phyloP scores from a whole-genome alignment of 2,888 invertebrate genomes.

The Mythimna albipuncta region DNA sequence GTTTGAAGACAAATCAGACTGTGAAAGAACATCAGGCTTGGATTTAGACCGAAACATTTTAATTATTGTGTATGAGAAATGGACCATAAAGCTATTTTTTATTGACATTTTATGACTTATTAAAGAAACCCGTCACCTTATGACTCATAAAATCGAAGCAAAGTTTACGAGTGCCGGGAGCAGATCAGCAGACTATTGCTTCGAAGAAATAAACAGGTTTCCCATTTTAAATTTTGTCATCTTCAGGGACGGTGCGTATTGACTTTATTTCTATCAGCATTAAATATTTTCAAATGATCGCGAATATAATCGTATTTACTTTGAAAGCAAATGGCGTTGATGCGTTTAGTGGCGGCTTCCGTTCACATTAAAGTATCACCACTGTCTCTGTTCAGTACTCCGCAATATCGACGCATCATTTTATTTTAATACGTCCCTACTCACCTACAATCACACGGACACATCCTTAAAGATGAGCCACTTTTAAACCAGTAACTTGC shows the following conservation, averaged over 20 bases:
- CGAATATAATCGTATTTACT: conserved; percentile 84
- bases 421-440: conserved; percentile 61
- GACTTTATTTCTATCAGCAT: conserved; percentile 76
- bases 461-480: conserved; percentile 49
- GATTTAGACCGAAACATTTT: conserved; percentile 43
- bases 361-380: conserved; percentile 75
- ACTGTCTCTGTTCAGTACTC: conserved; percentile 60
- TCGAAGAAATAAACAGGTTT: conserved; percentile 41
- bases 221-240: conserved; percentile 51
- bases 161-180: conserved; percentile 38
- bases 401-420: conserved; percentile 65
- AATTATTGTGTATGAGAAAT: conserved; percentile 44
- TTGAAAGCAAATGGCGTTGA: conserved; percentile 84
- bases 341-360: conserved; percentile 83
- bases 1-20: conserved; percentile 3
- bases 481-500: conserved; percentile 34
- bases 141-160: conserved; percentile 40
- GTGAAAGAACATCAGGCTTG: conserved; percentile 1
- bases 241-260: conserved; percentile 44
- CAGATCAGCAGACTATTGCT: conserved; percentile 17
- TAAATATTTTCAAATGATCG: conserved; percentile 77
- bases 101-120: conserved; percentile 47
- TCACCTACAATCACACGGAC: conserved; percentile 43
- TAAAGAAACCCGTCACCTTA: conserved; percentile 47
- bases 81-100: conserved; percentile 50